Evolutionary conservation across 1,140 invertebrate genomes (phyloP), one percentile per base, ranked within the genome.

Genomic region (Macrobrachium nipponense): DNA sequence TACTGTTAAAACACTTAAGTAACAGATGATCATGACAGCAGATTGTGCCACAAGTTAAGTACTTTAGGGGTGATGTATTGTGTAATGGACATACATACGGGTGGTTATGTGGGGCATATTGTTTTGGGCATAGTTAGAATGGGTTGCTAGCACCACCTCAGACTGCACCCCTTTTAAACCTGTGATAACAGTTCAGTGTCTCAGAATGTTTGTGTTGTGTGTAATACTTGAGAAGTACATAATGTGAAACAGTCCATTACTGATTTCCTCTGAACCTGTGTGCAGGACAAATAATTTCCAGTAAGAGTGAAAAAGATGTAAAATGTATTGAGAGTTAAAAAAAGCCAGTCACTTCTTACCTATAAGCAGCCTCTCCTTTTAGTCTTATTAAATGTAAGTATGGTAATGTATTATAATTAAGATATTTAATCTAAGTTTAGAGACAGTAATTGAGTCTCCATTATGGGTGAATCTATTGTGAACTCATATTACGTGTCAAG

Each of bases 341-440:
- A 62, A 62, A 58, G 77, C 18, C 77, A 78, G 17, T 72, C 66
- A 72, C 15, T 73, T 73, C 80, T 72, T 70, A 60, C 70, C 44
- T 68, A 61, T 58, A 61, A 68, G 64, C 77, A 86, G 77, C 83
- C 64, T 70, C 76, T 86, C 27, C 17, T 80, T 23, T 86, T 36
- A 86, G 76, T 70, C 27, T 72, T 73, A 64, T 68, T 76, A 82
- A 82, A 82, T 59, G 61, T 66, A 82, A 82, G 36, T 80, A 80
- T 80, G 43, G 59, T 78, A 58, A 58, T 20, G n/a, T 72, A 23
- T 72, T 14, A 36, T 76, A 59, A 36, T 73, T 82, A 61, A 83
- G 76, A n/a, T 79, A 73, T 86, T 79, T 80, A 86, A 86, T 61
- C 77, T 86, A 86, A 77, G 72, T 79, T 79, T 77, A 86, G 83